Evolutionary conservation across 1,140 invertebrate species (phyloP), one percentile per base, ranked within the genome.

Genomic region (Nasonia longicornis): DNA sequence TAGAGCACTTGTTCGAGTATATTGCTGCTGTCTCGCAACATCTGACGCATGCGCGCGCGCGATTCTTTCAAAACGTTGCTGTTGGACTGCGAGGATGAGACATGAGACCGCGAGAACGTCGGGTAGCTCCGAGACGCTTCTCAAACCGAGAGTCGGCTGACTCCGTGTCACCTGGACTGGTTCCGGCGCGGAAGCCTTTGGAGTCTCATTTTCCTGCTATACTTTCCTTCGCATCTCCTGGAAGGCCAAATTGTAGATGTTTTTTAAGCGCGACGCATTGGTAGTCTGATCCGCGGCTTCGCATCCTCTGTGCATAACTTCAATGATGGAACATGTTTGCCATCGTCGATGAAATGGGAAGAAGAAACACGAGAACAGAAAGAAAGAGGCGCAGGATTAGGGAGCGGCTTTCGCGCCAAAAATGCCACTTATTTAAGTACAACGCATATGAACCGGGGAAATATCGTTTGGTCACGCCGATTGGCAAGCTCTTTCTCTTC

Each of bases 91-190:
- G 29, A 67, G 66, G 29, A 70, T 70, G 31, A 70, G 69, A 70
- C 31, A 38, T 42, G 69, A 70, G 69, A 70, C 81, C 38, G 38
- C 42, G 38, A 73, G 71, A 73, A 73, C 71, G 42, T 45, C 26
- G 10, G 31, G 38, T 52, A n/a, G 3, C 58, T n/a, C 45, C n/a
- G 26, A 14, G 67, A 45, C 63, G 48, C 82, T 83, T 85, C 71
- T 85, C 83, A 83, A 87, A 85, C 86, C 86, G 87, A 87, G 88
- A 86, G 86, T 88, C 86, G 86, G 85, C 87, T 90, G 88, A 89
- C 90, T 91, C 90, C 89, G 89, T 91, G 89, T 90, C 87, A 90
- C 85, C 87, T 89, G 89, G 90, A 90, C 89, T 90, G 90, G 87
- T 89, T 88, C 82, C 79, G 85, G 87, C 82, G 86, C 86, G 89